Evolutionary conservation across 2,797 vertebrate species (phyloP).

Genomic region (Falco berigora): DNA sequence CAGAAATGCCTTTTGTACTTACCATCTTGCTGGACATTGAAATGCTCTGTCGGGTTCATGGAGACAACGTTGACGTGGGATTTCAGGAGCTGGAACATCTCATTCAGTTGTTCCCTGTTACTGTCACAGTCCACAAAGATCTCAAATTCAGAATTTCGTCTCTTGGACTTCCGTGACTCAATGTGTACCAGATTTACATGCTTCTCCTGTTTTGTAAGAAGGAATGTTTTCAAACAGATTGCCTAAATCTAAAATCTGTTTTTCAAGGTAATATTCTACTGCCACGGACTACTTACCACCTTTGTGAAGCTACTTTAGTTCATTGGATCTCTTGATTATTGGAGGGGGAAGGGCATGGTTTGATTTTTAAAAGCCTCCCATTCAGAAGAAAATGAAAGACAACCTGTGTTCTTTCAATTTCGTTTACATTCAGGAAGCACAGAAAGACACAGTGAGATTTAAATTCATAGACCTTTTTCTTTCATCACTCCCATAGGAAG

Average conservation of each 20-base stretch:
- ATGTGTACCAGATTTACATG: conserved; percentile 95
- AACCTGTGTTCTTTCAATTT: not conserved
- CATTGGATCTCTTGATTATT: not conserved
- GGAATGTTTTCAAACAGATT: not conserved
- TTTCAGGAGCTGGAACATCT: conserved; percentile 89
- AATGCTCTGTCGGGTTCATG: conserved; percentile 82
- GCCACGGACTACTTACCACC: not conserved
- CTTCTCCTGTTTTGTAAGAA: conserved; percentile 81
- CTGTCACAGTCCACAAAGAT: conserved; percentile 97
- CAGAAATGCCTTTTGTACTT: conserved; percentile 18
- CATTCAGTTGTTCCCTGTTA: conserved; percentile 88
- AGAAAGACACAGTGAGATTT: not conserved
- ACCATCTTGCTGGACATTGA: conserved; percentile 80
- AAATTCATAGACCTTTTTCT: not conserved
- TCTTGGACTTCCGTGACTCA: conserved; percentile 92
- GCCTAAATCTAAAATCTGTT: not conserved
- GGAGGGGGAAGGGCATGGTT: not conserved
- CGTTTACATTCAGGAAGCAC: not conserved
- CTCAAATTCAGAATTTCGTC: conserved; percentile 94
- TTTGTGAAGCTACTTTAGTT: not conserved
- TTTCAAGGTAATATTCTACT: not conserved
- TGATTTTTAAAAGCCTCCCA: not conserved
- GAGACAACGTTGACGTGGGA: conserved; percentile 86
- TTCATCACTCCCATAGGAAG: not conserved
- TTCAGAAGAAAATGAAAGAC: not conserved